phyloP scores from a whole-genome alignment of 2,797 vertebrate genomes.

The Cottoperca gobio region DNA sequence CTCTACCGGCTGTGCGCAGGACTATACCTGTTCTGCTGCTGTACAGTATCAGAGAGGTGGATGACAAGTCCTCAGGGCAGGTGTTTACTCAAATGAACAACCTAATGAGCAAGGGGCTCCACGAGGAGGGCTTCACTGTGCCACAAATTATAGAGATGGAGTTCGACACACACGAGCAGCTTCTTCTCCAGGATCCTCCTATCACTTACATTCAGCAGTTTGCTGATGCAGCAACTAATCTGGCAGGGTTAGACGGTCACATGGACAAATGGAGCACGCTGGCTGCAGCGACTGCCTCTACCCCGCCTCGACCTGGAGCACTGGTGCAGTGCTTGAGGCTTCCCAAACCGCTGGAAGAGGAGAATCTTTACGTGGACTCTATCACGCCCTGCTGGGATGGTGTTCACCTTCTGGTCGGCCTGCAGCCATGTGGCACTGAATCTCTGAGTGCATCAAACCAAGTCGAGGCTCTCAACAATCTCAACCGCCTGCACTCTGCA shows the following conservation, averaged over 20 bases:
- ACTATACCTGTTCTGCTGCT: conserved; percentile 96
- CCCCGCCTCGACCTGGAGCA: conserved; percentile 91
- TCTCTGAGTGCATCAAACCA: conserved; percentile 97
- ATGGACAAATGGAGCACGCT: conserved; percentile 96
- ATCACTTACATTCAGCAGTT: conserved; percentile 99
- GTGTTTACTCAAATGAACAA: conserved; percentile 99
- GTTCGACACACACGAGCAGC: conserved; percentile 96
- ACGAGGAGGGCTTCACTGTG: conserved; percentile 98
- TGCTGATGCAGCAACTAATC: conserved; percentile 93
- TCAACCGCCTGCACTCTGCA: conserved; percentile 98
- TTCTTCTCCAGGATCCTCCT: conserved; percentile 97
- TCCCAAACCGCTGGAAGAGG: conserved; percentile 96
- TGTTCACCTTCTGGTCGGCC: conserved; percentile 93
- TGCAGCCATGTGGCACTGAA: conserved; percentile 92
- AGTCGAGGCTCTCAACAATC: conserved; percentile 99
- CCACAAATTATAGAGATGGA: conserved; percentile 99
- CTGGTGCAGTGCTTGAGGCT: conserved; percentile 96
- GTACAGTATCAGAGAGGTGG: conserved; percentile 98
- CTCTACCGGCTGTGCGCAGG: conserved; percentile 85
- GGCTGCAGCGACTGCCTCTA: conserved; percentile 63
- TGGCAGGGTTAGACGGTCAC: conserved; percentile 90
- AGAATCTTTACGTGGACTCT: conserved; percentile 96
- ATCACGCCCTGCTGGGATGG: conserved; percentile 98
- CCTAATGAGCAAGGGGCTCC: conserved; percentile 97
- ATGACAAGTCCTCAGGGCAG: conserved; percentile 95